Conservation (phyloP, 2,797 vertebrate species). For the Phataginus tetradactyla region DNA sequence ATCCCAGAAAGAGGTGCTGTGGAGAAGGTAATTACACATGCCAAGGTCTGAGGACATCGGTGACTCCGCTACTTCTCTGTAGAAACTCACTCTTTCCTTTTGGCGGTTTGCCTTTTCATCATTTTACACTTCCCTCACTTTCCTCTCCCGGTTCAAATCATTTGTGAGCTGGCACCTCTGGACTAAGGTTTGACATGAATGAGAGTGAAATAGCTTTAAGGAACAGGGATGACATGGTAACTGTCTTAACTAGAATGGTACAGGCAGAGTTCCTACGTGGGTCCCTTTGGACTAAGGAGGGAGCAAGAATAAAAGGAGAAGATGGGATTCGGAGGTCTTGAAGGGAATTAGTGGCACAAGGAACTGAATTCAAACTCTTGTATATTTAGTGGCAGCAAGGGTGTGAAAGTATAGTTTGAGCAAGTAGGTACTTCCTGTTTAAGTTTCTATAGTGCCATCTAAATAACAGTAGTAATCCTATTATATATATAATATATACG, state of each 20-base stretch:
- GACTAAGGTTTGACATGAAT: background rate
- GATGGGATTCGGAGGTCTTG: background rate
- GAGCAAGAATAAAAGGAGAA: background rate
- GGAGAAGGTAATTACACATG: background rate
- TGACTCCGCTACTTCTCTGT: background rate
- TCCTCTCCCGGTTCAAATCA: background rate
- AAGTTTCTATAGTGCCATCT: background rate
- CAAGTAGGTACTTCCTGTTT: background rate
- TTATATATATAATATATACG: background rate
- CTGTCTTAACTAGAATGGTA: background rate
- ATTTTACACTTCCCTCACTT: background rate
- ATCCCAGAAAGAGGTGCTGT: background rate
- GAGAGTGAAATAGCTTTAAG: background rate
- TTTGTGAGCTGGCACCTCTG: background rate
- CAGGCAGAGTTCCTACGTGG: background rate
- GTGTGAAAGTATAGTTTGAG: background rate
- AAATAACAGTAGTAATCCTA: background rate
- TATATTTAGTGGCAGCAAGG: background rate
- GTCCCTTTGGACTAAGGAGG: background rate
- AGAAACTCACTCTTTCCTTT: background rate
- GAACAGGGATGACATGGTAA: background rate
- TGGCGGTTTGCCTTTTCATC: background rate
- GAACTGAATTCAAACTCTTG: background rate
- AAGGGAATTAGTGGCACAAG: background rate
- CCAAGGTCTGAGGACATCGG: background rate